These are phyloP conservation scores for Mystacornis crossleyi DNA, from an alignment of 2,113 vertebrate species.

Conservation along the genomic window DNA sequence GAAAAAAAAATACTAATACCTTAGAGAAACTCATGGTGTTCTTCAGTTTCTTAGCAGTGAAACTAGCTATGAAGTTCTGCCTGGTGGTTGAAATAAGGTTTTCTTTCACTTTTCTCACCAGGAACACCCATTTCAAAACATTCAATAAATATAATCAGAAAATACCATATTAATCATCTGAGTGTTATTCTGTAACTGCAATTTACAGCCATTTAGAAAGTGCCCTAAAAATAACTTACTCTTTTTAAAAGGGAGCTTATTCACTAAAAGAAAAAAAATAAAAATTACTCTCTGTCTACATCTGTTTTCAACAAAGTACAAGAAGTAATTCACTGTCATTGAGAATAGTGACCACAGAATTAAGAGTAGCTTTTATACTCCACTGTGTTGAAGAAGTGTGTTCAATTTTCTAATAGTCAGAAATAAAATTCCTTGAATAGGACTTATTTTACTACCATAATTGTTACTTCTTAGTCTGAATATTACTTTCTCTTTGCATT, in stretches of 20 bases:
- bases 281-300: not conserved
- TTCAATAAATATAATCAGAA: not conserved
- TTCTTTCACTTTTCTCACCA: not conserved
- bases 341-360: not conserved
- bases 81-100: not conserved
- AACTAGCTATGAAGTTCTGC: not conserved
- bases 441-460: not conserved
- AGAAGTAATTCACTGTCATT: not conserved
- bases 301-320: not conserved
- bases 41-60: not conserved
- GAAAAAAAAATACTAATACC: not conserved
- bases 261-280: not conserved
- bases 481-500: not conserved
- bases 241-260: not conserved
- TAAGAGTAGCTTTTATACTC: not conserved
- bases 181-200: not conserved
- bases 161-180: not conserved
- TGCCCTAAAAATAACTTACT: not conserved
- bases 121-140: not conserved
- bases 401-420: not conserved
- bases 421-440: not conserved
- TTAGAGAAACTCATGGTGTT: not conserved
- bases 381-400: not conserved
- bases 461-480: not conserved
- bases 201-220: not conserved